Evolutionary conservation across 1,140 invertebrate genomes (phyloP).

Genomic region (Aphidius ervi): DNA sequence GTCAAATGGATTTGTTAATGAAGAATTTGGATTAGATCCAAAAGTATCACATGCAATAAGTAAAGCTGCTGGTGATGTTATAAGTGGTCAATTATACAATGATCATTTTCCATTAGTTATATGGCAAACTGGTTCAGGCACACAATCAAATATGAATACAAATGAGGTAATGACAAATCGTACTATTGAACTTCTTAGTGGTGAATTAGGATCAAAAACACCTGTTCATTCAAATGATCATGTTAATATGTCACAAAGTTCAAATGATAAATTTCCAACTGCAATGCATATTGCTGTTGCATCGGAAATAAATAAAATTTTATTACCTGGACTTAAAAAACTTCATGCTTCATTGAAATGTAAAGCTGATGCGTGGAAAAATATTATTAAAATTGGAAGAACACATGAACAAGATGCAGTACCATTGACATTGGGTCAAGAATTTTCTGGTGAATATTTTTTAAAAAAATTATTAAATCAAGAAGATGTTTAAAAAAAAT

Average conservation of each 20-base stretch:
- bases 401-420: slow-evolving; percentile 91
- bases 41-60: slow-evolving; percentile 87
- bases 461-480: not conserved
- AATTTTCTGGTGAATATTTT: slow-evolving; percentile 70
- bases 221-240: slow-evolving; percentile 99
- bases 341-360: slow-evolving; percentile 70
- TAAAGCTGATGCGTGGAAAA: slow-evolving; percentile 82
- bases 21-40: slow-evolving; percentile 85
- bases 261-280: slow-evolving; percentile 98
- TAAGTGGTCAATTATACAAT: slow-evolving; percentile 86
- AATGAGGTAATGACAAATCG: slow-evolving; percentile 96
- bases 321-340: slow-evolving; percentile 78
- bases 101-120: slow-evolving; percentile 97
- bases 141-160: slow-evolving; percentile 99
- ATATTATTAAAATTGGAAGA: slow-evolving; percentile 94
- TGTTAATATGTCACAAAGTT: slow-evolving; percentile 99
- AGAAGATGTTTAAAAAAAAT: not conserved
- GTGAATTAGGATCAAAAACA: slow-evolving; percentile 85
- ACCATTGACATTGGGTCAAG: slow-evolving; percentile 94
- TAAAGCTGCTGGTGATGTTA: slow-evolving; percentile 93
- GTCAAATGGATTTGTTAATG: too few species aligned
- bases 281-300: slow-evolving; percentile 98
- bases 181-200: slow-evolving; percentile 93
- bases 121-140: slow-evolving; percentile 99
- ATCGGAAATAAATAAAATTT: slow-evolving; percentile 77